Conservation (phyloP, 2,113 vertebrate genomes). For the Poecilia latipinna region DNA sequence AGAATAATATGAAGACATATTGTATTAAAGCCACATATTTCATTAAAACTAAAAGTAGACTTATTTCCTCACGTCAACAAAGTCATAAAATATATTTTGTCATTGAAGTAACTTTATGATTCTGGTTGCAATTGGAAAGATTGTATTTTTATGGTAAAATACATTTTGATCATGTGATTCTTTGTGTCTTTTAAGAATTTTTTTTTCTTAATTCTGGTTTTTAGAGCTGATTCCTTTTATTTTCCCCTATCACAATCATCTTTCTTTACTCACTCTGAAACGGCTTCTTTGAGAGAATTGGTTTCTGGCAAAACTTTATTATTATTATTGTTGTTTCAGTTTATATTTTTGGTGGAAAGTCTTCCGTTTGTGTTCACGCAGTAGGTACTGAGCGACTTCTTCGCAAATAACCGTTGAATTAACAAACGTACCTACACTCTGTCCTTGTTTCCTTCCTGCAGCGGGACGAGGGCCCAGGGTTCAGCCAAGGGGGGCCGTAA, state of each 20-base stretch:
- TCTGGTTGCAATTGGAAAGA: not conserved
- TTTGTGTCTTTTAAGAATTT: not conserved
- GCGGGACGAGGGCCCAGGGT: constrained; percentile 83
- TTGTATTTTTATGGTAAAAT: not conserved
- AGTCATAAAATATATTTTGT: not conserved
- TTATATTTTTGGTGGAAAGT: not conserved
- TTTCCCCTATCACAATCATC: not conserved
- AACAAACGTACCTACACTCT: constrained; percentile 53
- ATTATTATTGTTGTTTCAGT: not conserved
- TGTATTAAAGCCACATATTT: not conserved
- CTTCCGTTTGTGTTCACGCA: constrained; percentile 11
- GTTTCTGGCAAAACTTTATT: not conserved
- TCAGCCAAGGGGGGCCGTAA: constrained; percentile 82
- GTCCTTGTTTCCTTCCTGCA: constrained; percentile 62
- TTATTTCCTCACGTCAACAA: not conserved
- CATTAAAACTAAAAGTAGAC: not conserved
- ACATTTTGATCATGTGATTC: not conserved
- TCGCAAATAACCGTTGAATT: constrained; percentile 38
- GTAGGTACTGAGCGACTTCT: constrained; percentile 17
- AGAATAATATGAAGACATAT: no score
- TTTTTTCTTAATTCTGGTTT: not conserved
- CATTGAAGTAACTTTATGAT: not conserved
- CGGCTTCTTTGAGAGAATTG: constrained; percentile 5
- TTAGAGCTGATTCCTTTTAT: not conserved
- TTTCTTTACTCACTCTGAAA: not conserved